Evolutionary conservation across 2,797 vertebrate genomes (phyloP), one percentile per base, ranked within the genome.

Genomic region (Ctenochaetus hawaiiensis): DNA sequence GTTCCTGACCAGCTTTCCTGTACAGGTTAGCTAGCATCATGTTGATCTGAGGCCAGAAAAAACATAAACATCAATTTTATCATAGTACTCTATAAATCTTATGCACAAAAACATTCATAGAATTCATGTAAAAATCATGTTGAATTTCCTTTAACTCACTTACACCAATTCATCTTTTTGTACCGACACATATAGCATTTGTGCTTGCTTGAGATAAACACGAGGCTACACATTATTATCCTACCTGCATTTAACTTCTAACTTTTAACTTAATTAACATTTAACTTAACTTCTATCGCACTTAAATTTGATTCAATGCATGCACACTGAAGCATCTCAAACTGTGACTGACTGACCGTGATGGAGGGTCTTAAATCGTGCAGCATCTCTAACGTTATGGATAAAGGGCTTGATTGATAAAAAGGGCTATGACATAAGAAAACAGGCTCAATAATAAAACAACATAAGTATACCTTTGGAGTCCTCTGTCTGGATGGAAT

Each of bases 21-120:
- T 99, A 99, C 7, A 99, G 92, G 80, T 98, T 99, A 30, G 98
- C 98, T 78, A 99, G 78, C 98, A 99, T 99, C 98, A 99, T 99
- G 85, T 99, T 99, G 94, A 99, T 99, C 98, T 99, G 76, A 39
- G 85, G 74, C 5, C n/a, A 43, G 16, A 63, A n/a, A 69, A 2
- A 56, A 53, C 60, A 64, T 0, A 52, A 59, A 47, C 13, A 59
- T 23, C 0, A 3, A 37, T 34, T 41, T 58, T 3, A 23, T 17
- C 52, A 67, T 3, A 23, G 0, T n/a, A 0, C 5, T 12, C 6
- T 30, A 58, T 17, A 43, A 64, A 54, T 18, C 10, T 22, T n/a
- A 51, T 5, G 4, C 1, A 57, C 51, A 39, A 1, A 53, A 45
- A 65, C 1, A 12, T 17, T 0, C 6, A 11, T 13, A 23, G 17